These are phyloP conservation scores for Microchirus variegatus DNA, from an alignment of 2,797 vertebrate genomes.

Conservation along the genomic window DNA sequence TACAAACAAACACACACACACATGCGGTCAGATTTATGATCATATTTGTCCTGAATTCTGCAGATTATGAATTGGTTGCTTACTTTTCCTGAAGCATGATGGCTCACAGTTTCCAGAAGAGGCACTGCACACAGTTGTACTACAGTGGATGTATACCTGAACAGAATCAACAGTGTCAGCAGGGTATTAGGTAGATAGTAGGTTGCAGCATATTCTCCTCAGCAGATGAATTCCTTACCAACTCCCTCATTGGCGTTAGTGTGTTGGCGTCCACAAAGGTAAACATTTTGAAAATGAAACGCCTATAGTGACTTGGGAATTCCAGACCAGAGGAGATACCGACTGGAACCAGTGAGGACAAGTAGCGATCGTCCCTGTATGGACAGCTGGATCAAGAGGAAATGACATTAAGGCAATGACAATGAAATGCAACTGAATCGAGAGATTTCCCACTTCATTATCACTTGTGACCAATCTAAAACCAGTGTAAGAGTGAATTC, in stretches of 20 bases:
- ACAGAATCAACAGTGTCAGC: constrained; percentile 18
- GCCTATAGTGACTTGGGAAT: constrained; percentile 65
- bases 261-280: constrained; percentile 63
- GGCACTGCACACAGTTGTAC: constrained; percentile 63
- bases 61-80: constrained; percentile 19
- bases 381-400: constrained; percentile 63
- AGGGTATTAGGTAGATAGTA: neutral
- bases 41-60: constrained; percentile 3
- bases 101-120: constrained; percentile 35
- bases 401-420: neutral
- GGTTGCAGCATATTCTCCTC: neutral
- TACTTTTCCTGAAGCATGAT: constrained; percentile 61
- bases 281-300: constrained; percentile 73
- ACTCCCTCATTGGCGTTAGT: constrained; percentile 18
- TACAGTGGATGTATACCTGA: constrained; percentile 78
- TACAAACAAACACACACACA: constrained; percentile 41
- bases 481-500: neutral
- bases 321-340: constrained; percentile 29
- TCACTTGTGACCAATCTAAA: neutral
- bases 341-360: constrained; percentile 59
- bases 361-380: constrained; percentile 58
- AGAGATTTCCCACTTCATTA: neutral
- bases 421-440: neutral
- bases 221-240: constrained; percentile 12
- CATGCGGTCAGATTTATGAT: constrained; percentile 25